Evolutionary conservation across 2,113 vertebrate genomes (phyloP).

Genomic region (Sceloporus undulatus): DNA sequence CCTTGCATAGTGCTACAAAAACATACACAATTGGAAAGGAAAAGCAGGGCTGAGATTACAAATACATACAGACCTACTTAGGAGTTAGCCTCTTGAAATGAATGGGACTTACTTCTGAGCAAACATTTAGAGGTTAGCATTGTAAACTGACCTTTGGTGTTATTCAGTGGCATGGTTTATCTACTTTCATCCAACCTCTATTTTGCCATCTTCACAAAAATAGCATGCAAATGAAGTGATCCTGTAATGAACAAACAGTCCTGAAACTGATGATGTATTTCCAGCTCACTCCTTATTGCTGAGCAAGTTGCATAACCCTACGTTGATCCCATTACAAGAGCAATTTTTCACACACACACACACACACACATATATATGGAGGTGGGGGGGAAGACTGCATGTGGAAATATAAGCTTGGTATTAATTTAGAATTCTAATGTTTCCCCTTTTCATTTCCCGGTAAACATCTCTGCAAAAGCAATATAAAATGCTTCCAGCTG

Average conservation of each 20-base stretch:
- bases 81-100: too few species aligned
- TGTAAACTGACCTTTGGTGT: too few species aligned
- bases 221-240: conserved; percentile 6
- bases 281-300: neutral
- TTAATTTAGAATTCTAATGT: conserved; percentile 26
- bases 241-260: neutral
- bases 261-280: conserved; percentile 8
- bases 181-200: neutral
- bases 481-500: conserved; percentile 40
- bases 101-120: too few species aligned
- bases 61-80: too few species aligned
- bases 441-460: conserved; percentile 52
- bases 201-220: neutral
- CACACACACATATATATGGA: neutral
- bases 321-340: neutral
- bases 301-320: neutral
- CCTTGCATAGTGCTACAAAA: too few species aligned
- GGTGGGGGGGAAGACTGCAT: too few species aligned
- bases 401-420: neutral
- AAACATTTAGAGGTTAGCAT: too few species aligned
- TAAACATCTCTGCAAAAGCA: conserved; percentile 53
- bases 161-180: too few species aligned
- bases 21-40: too few species aligned
- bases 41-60: too few species aligned
- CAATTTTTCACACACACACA: too few species aligned